Evolutionary conservation across 2,797 vertebrate genomes (phyloP).

Genomic region (Crocodylus rhombifer): DNA sequence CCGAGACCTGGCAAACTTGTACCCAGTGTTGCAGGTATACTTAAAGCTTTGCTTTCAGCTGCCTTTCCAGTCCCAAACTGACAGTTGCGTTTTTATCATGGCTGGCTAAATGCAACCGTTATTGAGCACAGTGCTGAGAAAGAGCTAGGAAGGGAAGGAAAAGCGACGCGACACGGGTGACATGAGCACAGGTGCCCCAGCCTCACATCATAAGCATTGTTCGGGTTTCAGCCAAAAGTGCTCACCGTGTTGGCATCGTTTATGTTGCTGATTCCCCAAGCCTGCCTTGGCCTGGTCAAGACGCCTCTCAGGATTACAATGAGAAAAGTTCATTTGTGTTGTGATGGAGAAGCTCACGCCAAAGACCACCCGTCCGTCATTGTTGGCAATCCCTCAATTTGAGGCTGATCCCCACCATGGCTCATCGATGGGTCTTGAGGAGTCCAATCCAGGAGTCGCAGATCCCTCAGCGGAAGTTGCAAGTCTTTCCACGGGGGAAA

Average conservation of each 20-base stretch:
- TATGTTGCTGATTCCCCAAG: too few relatives aligned
- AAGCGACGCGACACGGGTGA: neutral
- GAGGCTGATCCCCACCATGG: neutral
- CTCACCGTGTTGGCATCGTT: neutral
- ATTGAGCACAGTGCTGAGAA: neutral
- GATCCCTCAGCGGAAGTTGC: too few relatives aligned
- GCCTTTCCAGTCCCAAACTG: too few relatives aligned
- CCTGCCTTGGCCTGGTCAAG: neutral
- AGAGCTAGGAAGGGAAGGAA: neutral
- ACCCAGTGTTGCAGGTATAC: neutral
- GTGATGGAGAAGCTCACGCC: neutral
- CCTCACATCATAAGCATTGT: neutral
- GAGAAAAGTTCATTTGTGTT: neutral
- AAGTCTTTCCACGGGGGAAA: too few relatives aligned
- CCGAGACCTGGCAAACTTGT: neutral
- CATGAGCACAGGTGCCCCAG: neutral
- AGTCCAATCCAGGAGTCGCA: too few relatives aligned
- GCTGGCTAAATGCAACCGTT: too few relatives aligned
- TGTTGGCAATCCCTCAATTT: neutral
- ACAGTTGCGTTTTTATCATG: too few relatives aligned
- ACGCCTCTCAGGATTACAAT: neutral
- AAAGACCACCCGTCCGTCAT: neutral
- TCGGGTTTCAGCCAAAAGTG: neutral
- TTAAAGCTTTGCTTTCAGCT: too few relatives aligned
- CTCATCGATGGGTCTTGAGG: too few relatives aligned